Conservation (phyloP, 2,113 vertebrate genomes). For the Micronisus gabar region DNA sequence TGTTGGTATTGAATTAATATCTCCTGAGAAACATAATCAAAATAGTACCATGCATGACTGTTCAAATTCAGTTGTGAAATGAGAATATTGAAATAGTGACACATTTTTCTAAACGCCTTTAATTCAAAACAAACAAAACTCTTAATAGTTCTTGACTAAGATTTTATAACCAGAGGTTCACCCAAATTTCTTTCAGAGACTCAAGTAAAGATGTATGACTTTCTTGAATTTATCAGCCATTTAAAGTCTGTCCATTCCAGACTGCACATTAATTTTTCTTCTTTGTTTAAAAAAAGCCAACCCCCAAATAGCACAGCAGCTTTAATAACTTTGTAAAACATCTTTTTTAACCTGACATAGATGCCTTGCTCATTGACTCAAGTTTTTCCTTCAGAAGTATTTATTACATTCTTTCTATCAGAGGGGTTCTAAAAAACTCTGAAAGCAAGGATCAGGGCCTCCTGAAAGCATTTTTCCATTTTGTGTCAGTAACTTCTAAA, state of each 20-base stretch:
- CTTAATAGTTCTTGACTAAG: not conserved
- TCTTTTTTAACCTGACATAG: not conserved
- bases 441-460: not conserved
- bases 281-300: not conserved
- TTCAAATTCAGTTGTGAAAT: not conserved
- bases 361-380: not conserved
- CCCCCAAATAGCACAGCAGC: not conserved
- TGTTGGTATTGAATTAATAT: not conserved
- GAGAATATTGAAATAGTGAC: not conserved
- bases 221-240: not conserved
- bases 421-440: not conserved
- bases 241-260: not conserved
- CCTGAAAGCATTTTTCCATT: not conserved
- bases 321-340: not conserved
- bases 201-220: not conserved
- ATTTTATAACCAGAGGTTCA: not conserved
- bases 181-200: not conserved
- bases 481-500: not conserved
- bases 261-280: not conserved
- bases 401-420: not conserved
- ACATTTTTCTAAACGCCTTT: not conserved
- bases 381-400: not conserved
- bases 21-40: not conserved
- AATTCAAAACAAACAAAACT: not conserved
- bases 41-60: not conserved